These are phyloP conservation scores for Bradypodion pumilum DNA, from an alignment of 2,797 vertebrate genomes.

Conservation along the genomic window DNA sequence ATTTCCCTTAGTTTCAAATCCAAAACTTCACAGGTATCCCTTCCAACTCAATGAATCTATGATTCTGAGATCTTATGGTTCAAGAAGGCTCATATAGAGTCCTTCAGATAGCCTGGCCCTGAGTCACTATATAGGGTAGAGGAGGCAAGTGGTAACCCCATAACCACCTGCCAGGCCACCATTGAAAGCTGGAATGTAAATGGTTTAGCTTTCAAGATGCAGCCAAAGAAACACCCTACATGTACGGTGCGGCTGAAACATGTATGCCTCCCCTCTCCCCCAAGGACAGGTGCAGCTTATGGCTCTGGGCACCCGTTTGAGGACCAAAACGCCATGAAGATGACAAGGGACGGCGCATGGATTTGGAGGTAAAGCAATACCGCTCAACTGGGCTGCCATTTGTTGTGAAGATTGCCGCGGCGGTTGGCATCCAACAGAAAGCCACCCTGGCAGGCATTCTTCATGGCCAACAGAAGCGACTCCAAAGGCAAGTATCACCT, in stretches of 20 bases:
- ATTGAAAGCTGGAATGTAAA: too few species aligned
- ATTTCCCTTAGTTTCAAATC: too few species aligned
- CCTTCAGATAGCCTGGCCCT: too few species aligned
- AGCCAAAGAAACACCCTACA: background rate
- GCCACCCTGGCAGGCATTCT: too few species aligned
- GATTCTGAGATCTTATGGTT: too few species aligned
- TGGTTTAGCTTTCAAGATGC: background rate
- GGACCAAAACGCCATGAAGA: background rate
- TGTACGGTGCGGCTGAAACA: background rate
- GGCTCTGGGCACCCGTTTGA: background rate
- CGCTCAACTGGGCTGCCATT: background rate
- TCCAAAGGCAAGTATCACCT: background rate
- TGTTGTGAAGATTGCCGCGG: slow-evolving; percentile 1
- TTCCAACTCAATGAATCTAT: too few species aligned
- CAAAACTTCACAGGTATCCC: too few species aligned
- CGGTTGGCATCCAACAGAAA: background rate
- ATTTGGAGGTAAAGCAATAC: background rate
- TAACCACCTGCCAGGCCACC: too few species aligned
- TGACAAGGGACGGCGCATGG: background rate
- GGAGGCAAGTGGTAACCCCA: too few species aligned
- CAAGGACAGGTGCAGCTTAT: too few species aligned
- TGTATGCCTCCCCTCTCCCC: background rate
- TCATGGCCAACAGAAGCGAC: background rate
- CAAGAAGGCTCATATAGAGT: too few species aligned
- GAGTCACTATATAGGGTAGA: too few species aligned